Evolutionary conservation across 2,797 vertebrate species (phyloP), one percentile per base, ranked within the genome.

Genomic region (Oreonectes daqikongensis): DNA sequence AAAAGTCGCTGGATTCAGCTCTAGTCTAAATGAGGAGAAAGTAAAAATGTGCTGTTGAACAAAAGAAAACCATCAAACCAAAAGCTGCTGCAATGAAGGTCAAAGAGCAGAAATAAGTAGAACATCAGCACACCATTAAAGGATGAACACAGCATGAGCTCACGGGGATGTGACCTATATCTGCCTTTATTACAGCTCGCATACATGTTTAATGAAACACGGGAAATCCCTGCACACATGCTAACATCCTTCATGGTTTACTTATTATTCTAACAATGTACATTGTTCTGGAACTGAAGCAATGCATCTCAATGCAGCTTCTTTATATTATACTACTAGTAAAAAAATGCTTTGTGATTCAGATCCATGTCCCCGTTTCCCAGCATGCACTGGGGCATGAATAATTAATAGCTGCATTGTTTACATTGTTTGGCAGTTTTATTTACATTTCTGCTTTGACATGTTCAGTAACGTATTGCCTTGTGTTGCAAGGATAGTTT

Each of bases 141-240:
- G 57, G 28, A 32, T 24, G 17, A 8, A 32, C 14, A 60, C 57
- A 32, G 30, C 57, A n/a, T 9, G 7, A 60, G 30, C 7, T 7
- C 15, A 60, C 26, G 11, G 57, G 14, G 7, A 17, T 60, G 14
- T 60, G 57, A 60, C 57, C 30, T 60, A 60, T 4, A 60, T 60
- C 28, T n/a, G 57, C 5, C 26, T 32, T 60, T 18, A 28, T 32
- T 60, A 32, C 11, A 60, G 8, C 30, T 10, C 24, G 4, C 28
- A 10, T 32, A 32, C 28, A 60, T 60, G 57, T 60, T 60, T 60
- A 17, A 60, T 60, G 28, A 60, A 59, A 24, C 52, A 53, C 20
- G 5, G 20, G 11, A 53, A 55, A 55, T 55, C 53, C 53, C 24
- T 15, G 11, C 8, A 53, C 20, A 53, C 52, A 12, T 12, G 50